A percentile compares a stretch with the other conserved stretches of the same genome.
Conservation (phyloP, 2,888 invertebrate species). For the Leucophenga montana region DNA sequence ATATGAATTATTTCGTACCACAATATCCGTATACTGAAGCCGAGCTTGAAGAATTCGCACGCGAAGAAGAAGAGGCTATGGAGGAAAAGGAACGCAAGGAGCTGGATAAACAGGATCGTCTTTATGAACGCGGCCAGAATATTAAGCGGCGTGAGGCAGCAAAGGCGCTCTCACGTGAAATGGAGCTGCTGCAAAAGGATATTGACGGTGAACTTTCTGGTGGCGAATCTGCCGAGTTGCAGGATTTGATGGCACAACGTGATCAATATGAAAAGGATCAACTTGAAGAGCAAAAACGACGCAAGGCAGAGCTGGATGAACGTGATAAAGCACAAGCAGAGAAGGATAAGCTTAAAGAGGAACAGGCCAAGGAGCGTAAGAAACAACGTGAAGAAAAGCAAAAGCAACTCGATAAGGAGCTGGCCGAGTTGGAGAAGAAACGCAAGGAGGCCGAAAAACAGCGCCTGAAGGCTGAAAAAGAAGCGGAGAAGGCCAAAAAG, state of each 20-base stretch:
- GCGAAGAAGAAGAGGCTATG: conserved; percentile 45
- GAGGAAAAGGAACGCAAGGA: conserved; percentile 45
- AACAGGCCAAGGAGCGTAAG: conserved; percentile 40
- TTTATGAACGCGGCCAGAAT: conserved; percentile 45
- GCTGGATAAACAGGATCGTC: conserved; percentile 36
- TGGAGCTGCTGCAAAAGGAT: conserved; percentile 54
- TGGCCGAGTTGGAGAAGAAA: conserved; percentile 35
- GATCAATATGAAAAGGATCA: conserved; percentile 51
- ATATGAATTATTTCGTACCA: conserved; percentile 36
- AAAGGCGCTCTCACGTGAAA: conserved; percentile 50
- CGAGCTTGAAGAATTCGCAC: conserved; percentile 49
- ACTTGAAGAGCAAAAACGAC: conserved; percentile 46
- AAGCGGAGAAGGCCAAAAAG: conserved; percentile 36
- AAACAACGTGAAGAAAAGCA: conserved; percentile 25
- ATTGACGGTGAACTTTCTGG: conserved; percentile 45
- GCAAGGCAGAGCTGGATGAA: conserved; percentile 33
- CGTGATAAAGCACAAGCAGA: conserved; percentile 22
- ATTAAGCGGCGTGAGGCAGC: conserved; percentile 52
- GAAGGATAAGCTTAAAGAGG: conserved; percentile 40
- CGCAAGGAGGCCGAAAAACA: conserved; percentile 37
- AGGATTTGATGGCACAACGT: conserved; percentile 42
- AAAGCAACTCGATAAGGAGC: conserved; percentile 34
- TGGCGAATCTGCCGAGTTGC: conserved; percentile 43
- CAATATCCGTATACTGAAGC: conserved; percentile 55
- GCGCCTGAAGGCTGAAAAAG: conserved; percentile 36